phyloP scores from a whole-genome alignment of 2,888 invertebrate species.

The Chirona hameri region DNA sequence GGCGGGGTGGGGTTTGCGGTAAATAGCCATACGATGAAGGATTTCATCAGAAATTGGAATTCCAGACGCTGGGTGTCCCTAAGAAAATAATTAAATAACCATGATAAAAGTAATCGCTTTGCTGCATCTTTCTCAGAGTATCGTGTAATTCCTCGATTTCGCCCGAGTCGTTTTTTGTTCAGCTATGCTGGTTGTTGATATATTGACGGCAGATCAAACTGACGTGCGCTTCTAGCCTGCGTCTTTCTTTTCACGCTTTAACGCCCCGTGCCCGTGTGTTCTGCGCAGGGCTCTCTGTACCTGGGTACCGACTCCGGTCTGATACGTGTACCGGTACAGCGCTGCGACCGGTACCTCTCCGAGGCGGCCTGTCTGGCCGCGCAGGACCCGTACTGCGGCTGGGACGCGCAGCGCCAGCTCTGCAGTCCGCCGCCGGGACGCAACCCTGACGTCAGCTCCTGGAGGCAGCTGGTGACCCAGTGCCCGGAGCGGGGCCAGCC shows the following conservation, averaged over 20 bases:
- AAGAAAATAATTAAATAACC: too few relatives aligned
- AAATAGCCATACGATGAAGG: too few relatives aligned
- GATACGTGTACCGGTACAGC: slow-evolving; percentile 68
- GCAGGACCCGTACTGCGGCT: slow-evolving; percentile 92
- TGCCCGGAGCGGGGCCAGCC: slow-evolving; percentile 56
- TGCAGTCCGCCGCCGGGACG: slow-evolving; percentile 68
- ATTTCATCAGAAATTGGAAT: too few relatives aligned
- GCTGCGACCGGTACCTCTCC: slow-evolving; percentile 69
- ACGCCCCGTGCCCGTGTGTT: background rate
- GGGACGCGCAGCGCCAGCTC: slow-evolving; percentile 71
- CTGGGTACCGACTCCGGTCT: slow-evolving; percentile 66
- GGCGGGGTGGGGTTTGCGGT: too few relatives aligned
- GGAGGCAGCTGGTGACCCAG: slow-evolving; percentile 66
- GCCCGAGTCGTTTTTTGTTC: too few relatives aligned
- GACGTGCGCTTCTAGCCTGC: too few relatives aligned
- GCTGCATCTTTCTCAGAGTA: background rate
- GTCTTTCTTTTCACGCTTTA: background rate
- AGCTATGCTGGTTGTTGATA: too few relatives aligned
- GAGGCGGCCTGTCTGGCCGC: slow-evolving; percentile 71
- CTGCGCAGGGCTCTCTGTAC: slow-evolving; percentile 64
- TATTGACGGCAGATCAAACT: too few relatives aligned
- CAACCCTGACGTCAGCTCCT: slow-evolving; percentile 61
- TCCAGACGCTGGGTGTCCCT: too few relatives aligned
- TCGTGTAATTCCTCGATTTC: too few relatives aligned
- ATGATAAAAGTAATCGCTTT: background rate